Conservation (phyloP, 2,888 invertebrate species). For the Electrophaes corylata region DNA sequence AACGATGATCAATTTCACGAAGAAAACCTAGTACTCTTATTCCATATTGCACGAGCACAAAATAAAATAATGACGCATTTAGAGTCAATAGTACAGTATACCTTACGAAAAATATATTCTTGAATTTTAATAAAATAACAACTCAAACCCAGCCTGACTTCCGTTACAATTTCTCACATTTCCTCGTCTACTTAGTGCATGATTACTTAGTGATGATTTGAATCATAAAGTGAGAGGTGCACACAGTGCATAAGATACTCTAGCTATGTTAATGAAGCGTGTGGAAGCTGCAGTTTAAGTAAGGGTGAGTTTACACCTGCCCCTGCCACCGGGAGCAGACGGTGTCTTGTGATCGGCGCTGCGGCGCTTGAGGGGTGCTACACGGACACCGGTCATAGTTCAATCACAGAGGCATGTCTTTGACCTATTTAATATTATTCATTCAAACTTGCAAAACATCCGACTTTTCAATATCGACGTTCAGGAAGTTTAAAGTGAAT, state of each 20-base stretch:
- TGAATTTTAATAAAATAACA: neutral
- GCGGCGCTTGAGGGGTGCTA: constrained; percentile 39
- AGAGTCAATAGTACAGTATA: too few species aligned
- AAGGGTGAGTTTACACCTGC: constrained; percentile 68
- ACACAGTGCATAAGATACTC: constrained; percentile 76
- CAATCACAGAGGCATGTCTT: constrained; percentile 45
- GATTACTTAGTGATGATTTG: constrained; percentile 78
- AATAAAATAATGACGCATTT: too few species aligned
- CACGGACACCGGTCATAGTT: constrained; percentile 56
- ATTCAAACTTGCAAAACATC: constrained; percentile 20
- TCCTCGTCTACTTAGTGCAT: constrained; percentile 63
- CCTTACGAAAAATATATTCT: too few species aligned
- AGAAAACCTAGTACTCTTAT: too few species aligned
- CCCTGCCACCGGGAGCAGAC: constrained; percentile 36
- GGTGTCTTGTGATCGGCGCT: constrained; percentile 35
- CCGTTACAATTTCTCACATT: constrained; percentile 82
- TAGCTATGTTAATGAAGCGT: constrained; percentile 72
- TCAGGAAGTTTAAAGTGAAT: neutral
- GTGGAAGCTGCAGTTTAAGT: constrained; percentile 57
- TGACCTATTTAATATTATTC: constrained; percentile 39
- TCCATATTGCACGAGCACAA: too few species aligned
- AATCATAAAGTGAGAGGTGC: constrained; percentile 82
- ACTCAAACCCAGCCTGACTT: constrained; percentile 48
- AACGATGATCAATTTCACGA: too few species aligned
- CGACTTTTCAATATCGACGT: neutral